Conservation (phyloP, 37 sponge, comb jelly and placozoan genomes). For the Ianthella basta region DNA sequence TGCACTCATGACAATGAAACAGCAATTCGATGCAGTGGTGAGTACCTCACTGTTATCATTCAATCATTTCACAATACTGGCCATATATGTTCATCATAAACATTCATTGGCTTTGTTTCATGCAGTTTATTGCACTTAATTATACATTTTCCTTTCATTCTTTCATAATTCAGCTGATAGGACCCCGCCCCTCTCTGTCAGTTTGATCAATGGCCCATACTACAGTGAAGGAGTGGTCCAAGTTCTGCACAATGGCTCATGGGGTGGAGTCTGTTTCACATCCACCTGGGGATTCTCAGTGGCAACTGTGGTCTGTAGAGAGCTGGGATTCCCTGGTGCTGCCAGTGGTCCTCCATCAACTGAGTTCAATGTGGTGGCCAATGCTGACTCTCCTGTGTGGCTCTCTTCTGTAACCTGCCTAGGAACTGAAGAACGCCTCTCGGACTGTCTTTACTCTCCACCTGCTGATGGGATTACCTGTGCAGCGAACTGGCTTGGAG, state of each 20-base stretch:
- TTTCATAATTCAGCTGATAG: background rate
- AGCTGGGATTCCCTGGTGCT: slow-evolving; percentile 39
- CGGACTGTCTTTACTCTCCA: slow-evolving; percentile 5
- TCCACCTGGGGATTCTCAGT: background rate
- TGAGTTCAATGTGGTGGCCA: slow-evolving; percentile 21
- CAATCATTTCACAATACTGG: no score
- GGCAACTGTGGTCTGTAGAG: slow-evolving; percentile 36
- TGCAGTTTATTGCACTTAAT: no score
- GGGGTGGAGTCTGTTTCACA: slow-evolving; percentile 50
- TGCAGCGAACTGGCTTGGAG: background rate
- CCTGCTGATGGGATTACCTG: background rate
- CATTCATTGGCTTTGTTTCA: no score
- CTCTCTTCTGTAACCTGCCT: slow-evolving; percentile 25
- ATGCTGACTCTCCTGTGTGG: slow-evolving; percentile 38
- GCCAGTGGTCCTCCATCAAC: background rate
- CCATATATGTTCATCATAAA: no score
- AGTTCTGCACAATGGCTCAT: slow-evolving; percentile 30
- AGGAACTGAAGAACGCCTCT: slow-evolving; percentile 38
- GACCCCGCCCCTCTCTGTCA: background rate
- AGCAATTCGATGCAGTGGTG: slow-evolving; percentile 7
- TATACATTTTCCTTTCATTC: no score
- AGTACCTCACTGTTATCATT: background rate
- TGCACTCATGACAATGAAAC: slow-evolving; percentile 8
- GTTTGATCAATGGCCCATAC: background rate
- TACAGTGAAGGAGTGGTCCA: slow-evolving; percentile 18